Base-by-base conservation (phyloP, 2,888 invertebrate genomes). In the Trilocha varians region DNA sequence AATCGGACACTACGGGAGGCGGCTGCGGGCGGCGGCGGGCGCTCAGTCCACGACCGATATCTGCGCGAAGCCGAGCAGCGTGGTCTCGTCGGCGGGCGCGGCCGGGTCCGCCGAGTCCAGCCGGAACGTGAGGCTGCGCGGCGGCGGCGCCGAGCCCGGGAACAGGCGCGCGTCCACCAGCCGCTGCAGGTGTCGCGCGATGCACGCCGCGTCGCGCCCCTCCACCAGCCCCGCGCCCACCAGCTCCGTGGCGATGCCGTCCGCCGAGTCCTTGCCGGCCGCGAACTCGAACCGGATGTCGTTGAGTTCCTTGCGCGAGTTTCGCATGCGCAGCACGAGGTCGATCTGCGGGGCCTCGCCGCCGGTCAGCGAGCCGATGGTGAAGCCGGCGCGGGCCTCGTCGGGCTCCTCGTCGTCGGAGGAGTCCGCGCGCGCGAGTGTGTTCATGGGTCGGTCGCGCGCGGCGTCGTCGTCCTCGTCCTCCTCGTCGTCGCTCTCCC, bases 281-380 rank as follows among this genome's bases (percentile, higher is more conserved):
- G 96, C 93, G 83, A 97, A 99, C 83, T 99, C 99, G 83, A 99
- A 99, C 62, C 98, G 91, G 66, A 99, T 99, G 77, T 99, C 99
- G 82, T 99, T 99, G 52, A 99, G 87, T 79, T 99, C 99, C 50
- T 94, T 90, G 58, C 92, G 92, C 42, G 93, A 89, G 87, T 99
- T 99, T 57, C 96, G 91, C 91, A 96, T 94, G 74, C 96, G 90
- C 57, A 96, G 88, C 43, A 96, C 96, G 50, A 96, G 87, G 86
- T 96, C 94, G 57, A 96, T 91, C 59, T 90, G 91, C 77, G 52
- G 78, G 55, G 88, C 62, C 59, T 83, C 63, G 41, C 64, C 70
- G 9, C 63, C 59, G 43, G 62, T 63, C 5, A 64, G 50, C n/a
- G 72, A 68, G 49, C 78, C 79, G 57, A 78, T 76, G 39, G 73